A percentile compares a stretch with the other conserved stretches of the same genome.
Evolutionary conservation across 2,888 invertebrate genomes (phyloP).

Genomic region (Tipula lateralis): DNA sequence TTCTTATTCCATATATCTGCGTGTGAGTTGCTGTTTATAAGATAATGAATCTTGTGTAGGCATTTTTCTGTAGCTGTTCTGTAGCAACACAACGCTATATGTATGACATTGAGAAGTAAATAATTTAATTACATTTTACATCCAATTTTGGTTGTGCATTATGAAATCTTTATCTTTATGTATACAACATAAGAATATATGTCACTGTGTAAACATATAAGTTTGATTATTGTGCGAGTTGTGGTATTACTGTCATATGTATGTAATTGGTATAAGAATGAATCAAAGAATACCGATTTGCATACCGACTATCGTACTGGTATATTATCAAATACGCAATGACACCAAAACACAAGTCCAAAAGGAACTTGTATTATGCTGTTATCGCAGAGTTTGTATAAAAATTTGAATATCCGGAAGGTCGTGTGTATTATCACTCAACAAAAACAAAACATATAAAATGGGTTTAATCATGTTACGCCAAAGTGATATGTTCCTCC

Average conservation of each 20-base stretch:
- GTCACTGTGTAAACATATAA: neutral
- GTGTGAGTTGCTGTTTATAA: neutral
- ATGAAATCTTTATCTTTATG: neutral
- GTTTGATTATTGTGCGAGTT: neutral
- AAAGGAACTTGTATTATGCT: neutral
- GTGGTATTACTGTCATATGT: neutral
- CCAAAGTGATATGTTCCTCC: neutral
- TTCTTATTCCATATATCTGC: neutral
- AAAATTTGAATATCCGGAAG: conserved; percentile 1
- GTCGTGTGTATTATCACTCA: neutral
- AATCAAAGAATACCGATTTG: neutral
- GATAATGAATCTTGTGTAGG: neutral
- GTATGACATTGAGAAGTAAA: neutral
- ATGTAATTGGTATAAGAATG: neutral
- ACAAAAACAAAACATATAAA: neutral
- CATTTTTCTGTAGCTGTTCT: neutral
- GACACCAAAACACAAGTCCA: neutral
- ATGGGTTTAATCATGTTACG: neutral
- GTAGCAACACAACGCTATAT: neutral
- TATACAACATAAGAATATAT: neutral
- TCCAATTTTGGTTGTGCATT: neutral
- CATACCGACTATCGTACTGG: neutral
- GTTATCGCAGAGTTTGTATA: neutral
- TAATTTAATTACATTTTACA: neutral
- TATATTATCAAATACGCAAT: neutral